These are phyloP conservation scores for Chlorodrepanis virens DNA, from an alignment of 2,113 vertebrate genomes.

Conservation along the genomic window DNA sequence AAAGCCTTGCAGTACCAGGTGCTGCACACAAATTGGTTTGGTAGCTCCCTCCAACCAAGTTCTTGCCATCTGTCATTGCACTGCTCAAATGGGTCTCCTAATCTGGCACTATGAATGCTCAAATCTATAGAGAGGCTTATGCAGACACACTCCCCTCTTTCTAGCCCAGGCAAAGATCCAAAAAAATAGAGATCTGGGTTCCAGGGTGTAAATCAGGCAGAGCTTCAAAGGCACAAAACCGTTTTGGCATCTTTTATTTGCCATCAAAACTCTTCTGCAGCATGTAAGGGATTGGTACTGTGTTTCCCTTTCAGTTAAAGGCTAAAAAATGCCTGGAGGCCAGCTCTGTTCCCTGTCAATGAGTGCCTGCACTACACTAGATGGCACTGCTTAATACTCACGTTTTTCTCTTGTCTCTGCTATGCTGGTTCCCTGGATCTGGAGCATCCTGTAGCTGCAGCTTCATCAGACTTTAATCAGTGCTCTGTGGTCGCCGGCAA, in stretches of 20 bases:
- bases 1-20: slow-evolving; percentile 23
- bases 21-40: slow-evolving; percentile 42
- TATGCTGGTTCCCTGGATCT: not conserved
- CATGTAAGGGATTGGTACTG: not conserved
- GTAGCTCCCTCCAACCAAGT: slow-evolving; percentile 52
- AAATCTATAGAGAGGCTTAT: not conserved
- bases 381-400: slow-evolving; percentile 51
- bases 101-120: not conserved
- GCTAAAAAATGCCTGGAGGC: not conserved
- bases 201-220: not conserved
- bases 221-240: not conserved
- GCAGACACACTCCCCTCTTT: not conserved
- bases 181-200: not conserved
- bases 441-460: not conserved
- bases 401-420: not conserved
- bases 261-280: not conserved
- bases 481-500: rapidly evolving
- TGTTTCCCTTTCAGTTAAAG: not conserved
- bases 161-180: not conserved
- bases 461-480: not conserved
- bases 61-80: slow-evolving; percentile 51
- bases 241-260: not conserved
- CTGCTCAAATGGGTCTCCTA: slow-evolving; percentile 21
- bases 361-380: slow-evolving; percentile 30
- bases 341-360: not conserved